Conservation (phyloP, 2,113 vertebrate genomes). For the human (Homo sapiens) region DNA sequence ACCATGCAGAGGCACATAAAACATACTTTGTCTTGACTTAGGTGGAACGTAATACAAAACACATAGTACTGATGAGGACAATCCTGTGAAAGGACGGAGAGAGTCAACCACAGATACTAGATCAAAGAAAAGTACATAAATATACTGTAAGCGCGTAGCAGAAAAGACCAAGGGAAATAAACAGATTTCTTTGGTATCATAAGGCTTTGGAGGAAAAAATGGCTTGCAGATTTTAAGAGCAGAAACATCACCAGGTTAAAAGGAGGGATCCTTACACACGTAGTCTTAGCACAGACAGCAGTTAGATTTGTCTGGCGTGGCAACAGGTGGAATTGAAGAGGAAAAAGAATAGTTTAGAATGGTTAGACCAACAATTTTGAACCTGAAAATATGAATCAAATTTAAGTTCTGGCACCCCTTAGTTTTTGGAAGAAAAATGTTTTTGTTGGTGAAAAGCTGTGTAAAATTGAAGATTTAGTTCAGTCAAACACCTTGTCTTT, state of each 20-base stretch:
- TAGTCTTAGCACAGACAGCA: background rate
- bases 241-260: no score
- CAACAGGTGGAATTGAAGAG: background rate
- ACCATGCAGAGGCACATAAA: background rate
- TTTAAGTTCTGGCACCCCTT: background rate
- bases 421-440: background rate
- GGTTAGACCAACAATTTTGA: background rate
- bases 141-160: background rate
- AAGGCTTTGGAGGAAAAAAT: background rate
- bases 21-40: background rate
- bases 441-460: conserved; percentile 42
- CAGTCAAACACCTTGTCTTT: background rate
- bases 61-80: background rate
- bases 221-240: background rate
- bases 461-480: conserved; percentile 2
- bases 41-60: background rate
- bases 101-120: background rate
- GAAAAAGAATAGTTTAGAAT: conserved; percentile 13
- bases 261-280: background rate
- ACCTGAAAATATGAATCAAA: background rate
- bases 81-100: background rate
- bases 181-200: background rate
- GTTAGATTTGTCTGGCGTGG: background rate
- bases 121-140: background rate
- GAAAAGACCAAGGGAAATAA: background rate